Base-by-base conservation (phyloP, 2,888 invertebrate genomes). In the Athalia rosae region DNA sequence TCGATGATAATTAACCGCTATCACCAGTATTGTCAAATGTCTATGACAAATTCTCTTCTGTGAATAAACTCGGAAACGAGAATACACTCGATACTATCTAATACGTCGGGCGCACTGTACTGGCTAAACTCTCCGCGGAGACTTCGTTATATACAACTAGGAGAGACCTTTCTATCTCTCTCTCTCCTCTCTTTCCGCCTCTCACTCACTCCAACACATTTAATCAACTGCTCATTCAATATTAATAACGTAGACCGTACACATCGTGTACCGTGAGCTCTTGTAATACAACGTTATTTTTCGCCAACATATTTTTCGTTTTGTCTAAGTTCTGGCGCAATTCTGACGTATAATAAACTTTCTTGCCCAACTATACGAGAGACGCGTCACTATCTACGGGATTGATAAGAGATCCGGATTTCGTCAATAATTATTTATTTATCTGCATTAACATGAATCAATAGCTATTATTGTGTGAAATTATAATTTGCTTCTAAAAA, bases 101-200 rank as follows among this genome's bases (percentile, higher is more conserved):
- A 58, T 4, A 71, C 58, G 58, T 5, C 45, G 58, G 5, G 41
- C 43, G 13, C 56, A 58, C 67, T 71, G 58, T 4, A 71, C 71
- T 71, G 71, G 45, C 71, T 58, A 13, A 48, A 11, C 7, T 13
- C 45, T 43, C n/a, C 58, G 41, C 15, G 45, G 56, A 58, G 71
- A 58, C 9, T 58, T 45, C 8, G 71, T 71, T 71, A 67, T 71
- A 71, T 69, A 69, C n/a, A n/a, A 58, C 43, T 7, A 71, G 13
- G 13, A 58, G 45, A n/a, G 6, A 53, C 9, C 53, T 53, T 9
- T 28, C 28, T 28, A 28, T 28, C 28, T 28, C 28, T 28, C 28
- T 28, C 28, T 28, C 28, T 28, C 53, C 53, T 53, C 53, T 53
- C 53, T 9, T n/a, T 53, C 28, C 43, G 13, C 58, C 50, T 45